Percentiles rank a stretch among this genome's conserved stretches.
Conservation (phyloP, 2,888 invertebrate genomes). For the Nephrotoma appendiculata region DNA sequence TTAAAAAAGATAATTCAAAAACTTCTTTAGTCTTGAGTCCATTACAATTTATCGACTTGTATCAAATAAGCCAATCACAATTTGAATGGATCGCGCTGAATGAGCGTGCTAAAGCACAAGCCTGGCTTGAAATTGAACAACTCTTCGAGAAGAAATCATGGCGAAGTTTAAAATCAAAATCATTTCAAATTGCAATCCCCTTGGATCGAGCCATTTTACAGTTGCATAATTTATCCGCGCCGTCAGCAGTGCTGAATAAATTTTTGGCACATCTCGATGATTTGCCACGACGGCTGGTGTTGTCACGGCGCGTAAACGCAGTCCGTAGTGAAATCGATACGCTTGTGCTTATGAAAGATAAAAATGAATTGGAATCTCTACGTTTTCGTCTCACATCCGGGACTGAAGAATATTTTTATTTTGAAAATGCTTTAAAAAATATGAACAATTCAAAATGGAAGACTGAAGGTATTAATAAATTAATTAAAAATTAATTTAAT, state of each 20-base stretch:
- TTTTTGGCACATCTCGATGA: constrained; percentile 28
- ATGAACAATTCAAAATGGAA: constrained; percentile 19
- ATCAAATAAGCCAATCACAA: constrained; percentile 41
- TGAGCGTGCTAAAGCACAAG: constrained; percentile 29
- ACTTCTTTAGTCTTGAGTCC: constrained; percentile 18
- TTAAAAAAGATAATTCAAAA: constrained; percentile 13
- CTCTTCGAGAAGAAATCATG: constrained; percentile 19
- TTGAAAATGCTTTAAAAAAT: constrained; percentile 49
- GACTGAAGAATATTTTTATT: constrained; percentile 55
- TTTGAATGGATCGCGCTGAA: constrained; percentile 57
- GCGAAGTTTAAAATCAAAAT: constrained; percentile 28
- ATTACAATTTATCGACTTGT: constrained; percentile 23
- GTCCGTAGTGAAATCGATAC: constrained; percentile 27
- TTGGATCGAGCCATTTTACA: constrained; percentile 25
- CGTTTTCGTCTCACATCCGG: constrained; percentile 23
- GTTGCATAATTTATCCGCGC: constrained; percentile 25
- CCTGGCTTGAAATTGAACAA: constrained; percentile 27
- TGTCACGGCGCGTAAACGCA: constrained; percentile 27
- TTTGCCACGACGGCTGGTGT: constrained; percentile 21
- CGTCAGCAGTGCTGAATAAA: constrained; percentile 24
- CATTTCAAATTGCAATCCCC: constrained; percentile 29
- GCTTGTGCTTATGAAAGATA: constrained; percentile 25
- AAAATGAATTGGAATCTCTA: constrained; percentile 22
- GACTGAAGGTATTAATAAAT: constrained; percentile 7
- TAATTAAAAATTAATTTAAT: neutral